Conservation (phyloP, 2,113 vertebrate species). For the Mus spicilegus region DNA sequence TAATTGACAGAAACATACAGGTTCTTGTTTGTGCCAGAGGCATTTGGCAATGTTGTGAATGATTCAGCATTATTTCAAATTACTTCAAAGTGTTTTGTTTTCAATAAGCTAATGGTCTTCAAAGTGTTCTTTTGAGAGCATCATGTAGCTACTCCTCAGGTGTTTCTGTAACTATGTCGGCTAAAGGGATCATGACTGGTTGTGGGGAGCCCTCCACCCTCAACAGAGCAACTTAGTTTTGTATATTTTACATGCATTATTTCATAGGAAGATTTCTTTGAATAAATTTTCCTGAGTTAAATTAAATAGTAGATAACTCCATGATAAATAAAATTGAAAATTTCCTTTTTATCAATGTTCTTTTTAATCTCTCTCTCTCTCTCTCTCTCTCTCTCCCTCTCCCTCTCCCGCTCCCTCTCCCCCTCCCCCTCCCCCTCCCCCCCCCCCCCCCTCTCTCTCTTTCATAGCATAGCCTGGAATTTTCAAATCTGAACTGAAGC, state of each 20-base stretch:
- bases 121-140: slow-evolving; percentile 22
- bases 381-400: too few relatives aligned
- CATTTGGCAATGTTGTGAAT: slow-evolving; percentile 48
- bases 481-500: slow-evolving; percentile 47
- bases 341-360: neutral
- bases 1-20: slow-evolving; percentile 18
- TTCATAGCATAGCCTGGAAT: slow-evolving; percentile 27
- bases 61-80: slow-evolving; percentile 61
- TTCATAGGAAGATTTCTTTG: neutral
- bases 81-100: slow-evolving; percentile 56
- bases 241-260: neutral
- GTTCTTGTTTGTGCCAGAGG: slow-evolving; percentile 15
- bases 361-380: neutral
- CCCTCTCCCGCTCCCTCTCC: too few relatives aligned
- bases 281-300: neutral
- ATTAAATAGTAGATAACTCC: neutral
- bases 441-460: too few relatives aligned
- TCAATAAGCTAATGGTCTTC: slow-evolving; percentile 53
- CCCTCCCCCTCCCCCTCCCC: too few relatives aligned
- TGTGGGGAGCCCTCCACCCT: neutral
- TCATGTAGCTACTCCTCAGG: neutral
- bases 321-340: neutral
- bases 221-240: neutral
- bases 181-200: neutral
- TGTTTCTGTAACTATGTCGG: neutral